phyloP scores from a whole-genome alignment of 1,140 invertebrate species.

The Spodoptera litura region DNA sequence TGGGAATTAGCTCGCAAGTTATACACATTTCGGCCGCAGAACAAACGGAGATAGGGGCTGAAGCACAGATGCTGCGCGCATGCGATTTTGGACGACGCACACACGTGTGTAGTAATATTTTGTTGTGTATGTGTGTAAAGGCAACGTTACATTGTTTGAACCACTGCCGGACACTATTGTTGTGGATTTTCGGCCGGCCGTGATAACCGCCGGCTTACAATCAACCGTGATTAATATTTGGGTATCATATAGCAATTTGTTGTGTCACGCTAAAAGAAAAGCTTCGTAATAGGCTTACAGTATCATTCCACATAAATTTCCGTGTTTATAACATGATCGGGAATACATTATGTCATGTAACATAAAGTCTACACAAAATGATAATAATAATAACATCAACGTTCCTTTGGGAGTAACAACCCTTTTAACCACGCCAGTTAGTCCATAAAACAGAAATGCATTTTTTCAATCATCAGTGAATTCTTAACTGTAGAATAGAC shows the following conservation, averaged over 20 bases:
- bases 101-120: constrained; percentile 55
- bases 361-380: too few relatives aligned
- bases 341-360: too few relatives aligned
- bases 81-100: constrained; percentile 69
- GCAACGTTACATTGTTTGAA: constrained; percentile 74
- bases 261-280: constrained; percentile 42
- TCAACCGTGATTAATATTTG: constrained; percentile 55
- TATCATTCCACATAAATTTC: constrained; percentile 16
- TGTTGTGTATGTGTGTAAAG: constrained; percentile 64
- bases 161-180: constrained; percentile 72
- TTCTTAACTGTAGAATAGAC: too few relatives aligned
- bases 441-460: too few relatives aligned
- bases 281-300: neutral
- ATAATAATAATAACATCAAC: too few relatives aligned
- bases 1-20: constrained; percentile 41
- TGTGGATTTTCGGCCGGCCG: constrained; percentile 60
- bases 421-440: too few relatives aligned
- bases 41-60: constrained; percentile 65
- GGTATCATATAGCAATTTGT: constrained; percentile 44
- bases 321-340: neutral
- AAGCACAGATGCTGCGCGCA: constrained; percentile 83
- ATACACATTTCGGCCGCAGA: constrained; percentile 55
- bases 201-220: constrained; percentile 55
- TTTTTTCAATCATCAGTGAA: too few relatives aligned
- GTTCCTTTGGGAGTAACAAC: too few relatives aligned